Evolutionary conservation across 2,888 invertebrate species (phyloP).

Genomic region (Hirtodrosophila duncani): DNA sequence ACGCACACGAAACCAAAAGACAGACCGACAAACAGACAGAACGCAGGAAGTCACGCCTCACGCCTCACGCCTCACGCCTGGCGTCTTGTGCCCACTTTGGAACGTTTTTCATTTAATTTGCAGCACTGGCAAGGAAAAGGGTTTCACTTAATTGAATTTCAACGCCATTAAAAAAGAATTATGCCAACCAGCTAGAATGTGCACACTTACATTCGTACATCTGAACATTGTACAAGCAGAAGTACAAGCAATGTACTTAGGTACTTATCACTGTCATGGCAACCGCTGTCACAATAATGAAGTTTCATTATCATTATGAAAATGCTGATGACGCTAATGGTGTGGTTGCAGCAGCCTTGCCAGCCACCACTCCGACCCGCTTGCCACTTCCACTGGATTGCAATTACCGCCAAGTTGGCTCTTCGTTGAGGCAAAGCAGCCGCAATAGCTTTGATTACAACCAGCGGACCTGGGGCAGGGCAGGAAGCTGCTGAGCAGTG

Average conservation of each 20-base stretch:
- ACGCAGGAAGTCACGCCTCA: conserved; percentile 24
- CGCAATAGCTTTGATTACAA: too few species aligned
- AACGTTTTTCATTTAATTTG: conserved; percentile 47
- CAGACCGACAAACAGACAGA: too few species aligned
- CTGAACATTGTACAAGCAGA: neutral
- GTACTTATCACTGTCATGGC: conserved; percentile 15
- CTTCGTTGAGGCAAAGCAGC: neutral
- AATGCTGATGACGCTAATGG: conserved; percentile 53
- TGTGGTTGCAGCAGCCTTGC: conserved; percentile 41
- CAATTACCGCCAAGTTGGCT: conserved; percentile 22
- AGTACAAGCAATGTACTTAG: conserved; percentile 11
- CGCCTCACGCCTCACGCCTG: conserved; percentile 3
- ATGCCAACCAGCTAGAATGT: conserved; percentile 30
- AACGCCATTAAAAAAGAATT: conserved; percentile 64
- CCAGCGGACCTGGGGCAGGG: too few species aligned
- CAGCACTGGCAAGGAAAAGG: conserved; percentile 54
- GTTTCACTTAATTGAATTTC: conserved; percentile 62
- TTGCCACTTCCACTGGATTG: neutral
- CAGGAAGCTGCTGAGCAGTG: too few species aligned
- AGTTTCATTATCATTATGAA: conserved; percentile 38
- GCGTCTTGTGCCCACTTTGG: conserved; percentile 7
- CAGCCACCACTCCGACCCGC: conserved; percentile 1
- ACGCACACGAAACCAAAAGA: too few species aligned
- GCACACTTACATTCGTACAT: too few species aligned
- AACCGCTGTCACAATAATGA: conserved; percentile 29